Evolutionary conservation across 1,140 invertebrate species (phyloP).

Genomic region (Lutraria rhynchaena): DNA sequence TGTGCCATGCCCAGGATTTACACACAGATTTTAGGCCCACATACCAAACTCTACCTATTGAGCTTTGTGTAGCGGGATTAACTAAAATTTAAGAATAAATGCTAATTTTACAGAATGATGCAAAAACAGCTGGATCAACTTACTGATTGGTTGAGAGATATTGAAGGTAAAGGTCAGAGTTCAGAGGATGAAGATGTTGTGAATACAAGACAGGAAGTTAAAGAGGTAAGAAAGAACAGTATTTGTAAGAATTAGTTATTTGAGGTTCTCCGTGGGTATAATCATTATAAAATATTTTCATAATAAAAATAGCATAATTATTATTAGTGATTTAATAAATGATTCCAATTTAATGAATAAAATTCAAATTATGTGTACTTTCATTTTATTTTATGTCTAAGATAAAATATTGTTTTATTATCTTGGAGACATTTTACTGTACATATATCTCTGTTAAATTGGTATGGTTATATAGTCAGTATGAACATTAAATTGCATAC

Average conservation of each 20-base stretch:
- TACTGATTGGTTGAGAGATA: slow-evolving; percentile 57
- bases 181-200: slow-evolving; percentile 60
- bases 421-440: too few species aligned
- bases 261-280: background rate
- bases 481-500: too few species aligned
- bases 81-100: too few species aligned
- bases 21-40: too few species aligned
- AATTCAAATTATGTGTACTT: background rate
- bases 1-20: too few species aligned
- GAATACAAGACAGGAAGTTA: slow-evolving; percentile 59
- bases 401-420: too few species aligned
- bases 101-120: slow-evolving; percentile 58
- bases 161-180: slow-evolving; percentile 26
- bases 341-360: background rate
- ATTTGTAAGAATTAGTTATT: background rate
- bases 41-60: too few species aligned
- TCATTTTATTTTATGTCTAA: too few species aligned
- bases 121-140: slow-evolving; percentile 61
- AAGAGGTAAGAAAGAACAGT: slow-evolving; percentile 47
- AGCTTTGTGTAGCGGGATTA: too few species aligned
- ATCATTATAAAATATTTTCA: background rate
- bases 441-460: too few species aligned
- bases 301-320: background rate
- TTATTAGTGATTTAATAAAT: background rate
- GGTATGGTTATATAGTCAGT: too few species aligned